Evolutionary conservation across 2,888 invertebrate species (phyloP), one percentile per base, ranked within the genome.

Genomic region (Lasioglossum zephyrum): DNA sequence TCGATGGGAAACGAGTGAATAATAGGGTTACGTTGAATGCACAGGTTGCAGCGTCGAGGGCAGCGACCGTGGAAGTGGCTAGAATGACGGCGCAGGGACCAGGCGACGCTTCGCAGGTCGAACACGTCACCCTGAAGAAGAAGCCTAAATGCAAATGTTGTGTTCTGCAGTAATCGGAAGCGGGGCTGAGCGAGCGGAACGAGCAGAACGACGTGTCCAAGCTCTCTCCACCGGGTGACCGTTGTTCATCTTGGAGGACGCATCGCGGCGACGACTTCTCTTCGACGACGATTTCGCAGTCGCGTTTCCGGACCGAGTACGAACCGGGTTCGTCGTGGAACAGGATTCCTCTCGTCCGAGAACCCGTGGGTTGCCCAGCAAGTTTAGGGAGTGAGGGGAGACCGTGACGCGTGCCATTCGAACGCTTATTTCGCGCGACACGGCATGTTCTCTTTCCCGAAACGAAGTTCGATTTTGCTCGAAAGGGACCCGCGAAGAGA

Each of bases 81-180:
- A 96, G 97, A 85, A 97, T 97, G 84, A 96, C 96, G 92, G 97
- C 97, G 86, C 97, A 97, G 92, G 97, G 97, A 94, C 97, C 97
- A 77, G 96, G 96, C 86, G 97, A 96, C 92, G 96, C 96, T 88
- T 96, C 96, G 93, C 98, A 98, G 95, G 98, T 98, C 90, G 98
- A 98, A 95, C 98, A 98, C 95, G 98, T 99, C 94, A 97, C 98
- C 95, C 97, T 98, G 95, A 98, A 98, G 96, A 98, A 98, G 96
- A 98, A 98, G 96, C 98, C 98, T 96, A 98, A 98, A 96, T 98
- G 98, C 97, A 97, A 98, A 95, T 98, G 98, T 96, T 99, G 99
- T 96, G 98, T 98, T 95, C 96, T 98, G 95, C 98, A 98, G 97
- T 98, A 98, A 97, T 88, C 63, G 88, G 86, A 84, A 60, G 41